Conservation (phyloP, 2,888 invertebrate species). For the Leptopilina drosophilae region DNA sequence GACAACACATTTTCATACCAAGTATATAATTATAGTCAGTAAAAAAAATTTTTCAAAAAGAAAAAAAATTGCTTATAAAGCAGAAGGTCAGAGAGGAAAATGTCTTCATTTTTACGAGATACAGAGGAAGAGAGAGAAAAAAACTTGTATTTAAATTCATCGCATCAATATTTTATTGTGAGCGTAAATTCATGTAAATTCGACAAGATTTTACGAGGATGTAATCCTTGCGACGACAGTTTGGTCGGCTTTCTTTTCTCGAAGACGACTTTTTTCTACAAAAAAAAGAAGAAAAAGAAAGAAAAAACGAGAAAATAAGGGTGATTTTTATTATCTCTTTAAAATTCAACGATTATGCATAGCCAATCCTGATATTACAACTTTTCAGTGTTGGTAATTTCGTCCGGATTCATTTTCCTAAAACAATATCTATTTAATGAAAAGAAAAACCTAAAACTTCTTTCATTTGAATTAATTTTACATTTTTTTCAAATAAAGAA, state of each 20-base stretch:
- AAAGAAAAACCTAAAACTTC: too few species aligned
- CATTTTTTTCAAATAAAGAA: too few species aligned
- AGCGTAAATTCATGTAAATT: slow-evolving; percentile 73
- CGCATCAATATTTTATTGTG: slow-evolving; percentile 72
- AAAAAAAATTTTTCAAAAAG: too few species aligned
- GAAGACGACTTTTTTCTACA: slow-evolving; percentile 41
- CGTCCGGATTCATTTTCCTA: too few species aligned
- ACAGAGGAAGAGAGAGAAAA: too few species aligned
- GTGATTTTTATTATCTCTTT: slow-evolving; percentile 45
- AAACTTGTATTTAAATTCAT: slow-evolving; percentile 62
- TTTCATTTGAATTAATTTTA: too few species aligned
- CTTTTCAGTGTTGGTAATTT: too few species aligned
- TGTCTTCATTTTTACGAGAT: slow-evolving; percentile 31
- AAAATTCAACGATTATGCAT: slow-evolving; percentile 35
- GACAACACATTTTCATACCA: too few species aligned
- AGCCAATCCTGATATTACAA: too few species aligned
- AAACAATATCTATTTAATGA: too few species aligned
- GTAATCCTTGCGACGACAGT: slow-evolving; percentile 69
- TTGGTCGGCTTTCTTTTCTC: slow-evolving; percentile 44
- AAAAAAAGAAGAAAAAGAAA: neutral
- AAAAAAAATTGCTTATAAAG: too few species aligned
- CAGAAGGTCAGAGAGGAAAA: slow-evolving; percentile 43
- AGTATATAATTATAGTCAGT: too few species aligned
- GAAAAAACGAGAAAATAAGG: slow-evolving; percentile 24
- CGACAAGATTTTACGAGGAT: slow-evolving; percentile 72